A percentile compares a stretch with the other conserved stretches of the same genome.
Conservation (phyloP, 2,797 vertebrate species). For the Fistularia tabacaria region DNA sequence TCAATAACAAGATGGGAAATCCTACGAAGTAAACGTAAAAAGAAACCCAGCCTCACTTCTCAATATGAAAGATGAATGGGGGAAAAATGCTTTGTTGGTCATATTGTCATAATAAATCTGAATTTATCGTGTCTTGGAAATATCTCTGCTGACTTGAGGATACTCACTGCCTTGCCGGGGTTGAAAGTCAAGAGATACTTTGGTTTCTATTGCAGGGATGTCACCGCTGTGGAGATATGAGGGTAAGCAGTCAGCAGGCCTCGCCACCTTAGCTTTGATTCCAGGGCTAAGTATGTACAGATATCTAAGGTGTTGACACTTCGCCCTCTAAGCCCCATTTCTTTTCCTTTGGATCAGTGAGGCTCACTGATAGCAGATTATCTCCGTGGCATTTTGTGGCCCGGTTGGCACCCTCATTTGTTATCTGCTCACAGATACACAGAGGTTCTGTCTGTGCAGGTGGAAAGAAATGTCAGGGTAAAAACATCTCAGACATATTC, state of each 20-base stretch:
- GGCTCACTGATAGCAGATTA: slow-evolving; percentile 74
- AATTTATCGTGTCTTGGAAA: slow-evolving; percentile 8
- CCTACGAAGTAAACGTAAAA: no score
- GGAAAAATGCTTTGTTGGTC: no score
- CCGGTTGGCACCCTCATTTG: slow-evolving; percentile 72
- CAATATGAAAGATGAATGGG: no score
- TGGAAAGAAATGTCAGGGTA: slow-evolving; percentile 61
- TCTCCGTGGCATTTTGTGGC: slow-evolving; percentile 68
- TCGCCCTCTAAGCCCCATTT: slow-evolving; percentile 67
- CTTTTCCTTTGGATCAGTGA: slow-evolving; percentile 66
- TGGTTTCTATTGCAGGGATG: slow-evolving; percentile 46
- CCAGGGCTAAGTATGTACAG: slow-evolving; percentile 68
- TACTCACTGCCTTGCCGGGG: slow-evolving; percentile 28
- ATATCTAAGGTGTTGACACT: slow-evolving; percentile 73
- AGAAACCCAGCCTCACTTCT: no score
- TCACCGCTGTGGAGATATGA: slow-evolving; percentile 60
- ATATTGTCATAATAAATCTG: background rate
- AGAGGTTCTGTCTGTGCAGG: slow-evolving; percentile 55
- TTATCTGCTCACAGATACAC: slow-evolving; percentile 67
- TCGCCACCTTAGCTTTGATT: slow-evolving; percentile 69
- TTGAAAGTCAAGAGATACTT: slow-evolving; percentile 59
- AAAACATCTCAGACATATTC: slow-evolving; percentile 52
- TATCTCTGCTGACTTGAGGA: slow-evolving; percentile 11
- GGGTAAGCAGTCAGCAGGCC: slow-evolving; percentile 57
- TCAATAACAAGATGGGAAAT: slow-evolving; percentile 35